A percentile compares a stretch with the other conserved stretches of the same genome.
Evolutionary conservation across 1,140 invertebrate species (phyloP).

Genomic region (Zaprionus africanus): DNA sequence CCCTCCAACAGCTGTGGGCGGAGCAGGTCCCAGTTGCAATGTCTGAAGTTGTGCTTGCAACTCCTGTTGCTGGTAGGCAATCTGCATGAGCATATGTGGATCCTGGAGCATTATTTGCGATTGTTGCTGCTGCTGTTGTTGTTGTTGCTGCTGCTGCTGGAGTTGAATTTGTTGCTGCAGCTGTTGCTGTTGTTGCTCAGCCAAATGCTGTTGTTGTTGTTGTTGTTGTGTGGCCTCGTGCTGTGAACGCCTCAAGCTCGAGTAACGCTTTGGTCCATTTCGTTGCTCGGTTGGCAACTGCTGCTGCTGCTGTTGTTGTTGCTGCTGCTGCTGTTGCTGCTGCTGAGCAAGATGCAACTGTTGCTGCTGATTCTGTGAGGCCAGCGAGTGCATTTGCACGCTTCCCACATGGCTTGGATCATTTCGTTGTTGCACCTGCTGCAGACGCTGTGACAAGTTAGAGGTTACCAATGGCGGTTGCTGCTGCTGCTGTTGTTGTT

Average conservation of each 20-base stretch:
- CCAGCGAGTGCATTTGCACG: conserved; percentile 81
- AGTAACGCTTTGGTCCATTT: conserved; percentile 5
- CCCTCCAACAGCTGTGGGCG: conserved; percentile 38
- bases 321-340: conserved; percentile 84
- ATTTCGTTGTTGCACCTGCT: conserved; percentile 81
- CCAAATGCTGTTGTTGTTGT: conserved; percentile 78
- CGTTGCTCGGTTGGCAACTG: conserved; percentile 35
- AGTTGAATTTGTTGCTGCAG: conserved; percentile 68
- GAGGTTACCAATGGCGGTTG: conserved; percentile 56
- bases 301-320: conserved; percentile 1
- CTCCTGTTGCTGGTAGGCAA: conserved; percentile 80
- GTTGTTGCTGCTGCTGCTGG: conserved; percentile 60
- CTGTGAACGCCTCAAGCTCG: not conserved
- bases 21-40: conserved; percentile 61
- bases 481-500: conserved; percentile 35
- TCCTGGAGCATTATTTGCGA: conserved; percentile 75
- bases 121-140: conserved; percentile 49
- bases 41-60: conserved; percentile 77
- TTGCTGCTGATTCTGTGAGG: conserved; percentile 69
- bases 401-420: conserved; percentile 83
- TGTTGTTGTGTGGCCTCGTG: conserved; percentile 39
- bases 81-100: conserved; percentile 79
- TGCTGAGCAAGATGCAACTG: conserved; percentile 74
- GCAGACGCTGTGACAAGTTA: conserved; percentile 75
- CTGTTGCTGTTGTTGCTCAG: conserved; percentile 75